Evolutionary conservation across 2,888 invertebrate species (phyloP), one percentile per base, ranked within the genome.

Genomic region (Luffia ferchaultella): DNA sequence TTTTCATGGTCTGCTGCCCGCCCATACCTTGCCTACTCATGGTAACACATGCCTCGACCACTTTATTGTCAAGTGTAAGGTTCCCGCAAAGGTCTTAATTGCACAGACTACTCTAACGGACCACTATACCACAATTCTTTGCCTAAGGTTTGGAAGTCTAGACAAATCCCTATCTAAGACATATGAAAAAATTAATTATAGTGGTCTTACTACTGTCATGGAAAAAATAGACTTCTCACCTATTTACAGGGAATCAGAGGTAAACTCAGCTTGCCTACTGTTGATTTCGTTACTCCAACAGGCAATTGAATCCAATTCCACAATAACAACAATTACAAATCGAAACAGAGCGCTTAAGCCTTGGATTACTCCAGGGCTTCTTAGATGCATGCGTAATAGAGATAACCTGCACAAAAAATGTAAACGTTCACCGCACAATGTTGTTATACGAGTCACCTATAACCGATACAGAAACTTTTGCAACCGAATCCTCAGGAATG

Each of bases 401-500:
- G 51, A 51, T 16, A 48, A 42, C 18, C 41, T 51, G 16, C 46
- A 51, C 18, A 42, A 44, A 44, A 43, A 44, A 16, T n/a, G 42
- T 1, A 51, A 45, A 40, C 40, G 19, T 3, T 15, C 46, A 1
- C 48, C 45, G 15, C 12, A 41, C 7, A 51, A 51, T 20, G 2
- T 15, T 5, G 41, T 41, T 2, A 2, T 19, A 2, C 3, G 17
- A 40, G 19, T 43, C 2, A 40, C 45, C 7, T 51, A 51, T 20
- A 45, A 44, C 15, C 20, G 51, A 45, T 48, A 51, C 20, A 20
- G 51, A 9, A 51, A 51, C 7, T 46, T 18, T 7, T 48, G 51
- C 40, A 51, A 51, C 16, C n/a, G 30, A 16, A 20, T 51, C 1
- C 16, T 51, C 1, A 47, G 40, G 18, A 20, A 51, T 2, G 18